phyloP scores from a whole-genome alignment of 2,797 vertebrate species.

The Spinibarbus caldwelli region DNA sequence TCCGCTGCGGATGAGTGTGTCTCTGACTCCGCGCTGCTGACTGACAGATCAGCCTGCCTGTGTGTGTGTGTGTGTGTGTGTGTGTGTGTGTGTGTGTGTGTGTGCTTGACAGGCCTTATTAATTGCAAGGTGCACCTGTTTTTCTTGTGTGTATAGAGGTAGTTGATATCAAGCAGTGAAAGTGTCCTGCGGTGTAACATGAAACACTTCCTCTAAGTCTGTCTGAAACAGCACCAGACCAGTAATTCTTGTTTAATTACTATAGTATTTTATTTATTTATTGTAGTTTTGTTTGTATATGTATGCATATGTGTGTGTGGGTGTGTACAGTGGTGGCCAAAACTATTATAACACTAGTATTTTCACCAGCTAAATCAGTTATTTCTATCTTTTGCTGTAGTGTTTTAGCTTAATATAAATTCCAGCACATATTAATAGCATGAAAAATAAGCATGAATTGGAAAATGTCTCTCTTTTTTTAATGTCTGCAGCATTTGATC shows the following conservation, averaged over 20 bases:
- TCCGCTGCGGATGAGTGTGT: slow-evolving; percentile 61
- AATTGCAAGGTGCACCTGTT: slow-evolving; percentile 1
- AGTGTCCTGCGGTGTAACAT: background rate
- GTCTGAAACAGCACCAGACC: background rate
- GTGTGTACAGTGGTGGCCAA: too few relatives aligned
- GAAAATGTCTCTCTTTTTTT: too few relatives aligned
- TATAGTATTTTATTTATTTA: background rate
- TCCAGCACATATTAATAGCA: background rate
- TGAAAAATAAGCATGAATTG: background rate
- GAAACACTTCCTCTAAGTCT: background rate
- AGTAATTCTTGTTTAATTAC: background rate
- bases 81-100: background rate
- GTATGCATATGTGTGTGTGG: too few relatives aligned
- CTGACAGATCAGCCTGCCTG: background rate
- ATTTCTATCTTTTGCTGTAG: background rate
- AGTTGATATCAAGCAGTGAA: background rate
- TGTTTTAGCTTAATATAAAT: background rate
- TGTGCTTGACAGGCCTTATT: background rate
- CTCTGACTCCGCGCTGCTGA: background rate
- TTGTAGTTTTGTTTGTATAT: background rate
- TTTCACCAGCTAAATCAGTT: background rate
- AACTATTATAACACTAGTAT: background rate
- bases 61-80: background rate
- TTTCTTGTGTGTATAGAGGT: background rate
- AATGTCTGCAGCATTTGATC: background rate